Conservation (phyloP, 2,888 invertebrate species). For the Eupithecia pulchellata region DNA sequence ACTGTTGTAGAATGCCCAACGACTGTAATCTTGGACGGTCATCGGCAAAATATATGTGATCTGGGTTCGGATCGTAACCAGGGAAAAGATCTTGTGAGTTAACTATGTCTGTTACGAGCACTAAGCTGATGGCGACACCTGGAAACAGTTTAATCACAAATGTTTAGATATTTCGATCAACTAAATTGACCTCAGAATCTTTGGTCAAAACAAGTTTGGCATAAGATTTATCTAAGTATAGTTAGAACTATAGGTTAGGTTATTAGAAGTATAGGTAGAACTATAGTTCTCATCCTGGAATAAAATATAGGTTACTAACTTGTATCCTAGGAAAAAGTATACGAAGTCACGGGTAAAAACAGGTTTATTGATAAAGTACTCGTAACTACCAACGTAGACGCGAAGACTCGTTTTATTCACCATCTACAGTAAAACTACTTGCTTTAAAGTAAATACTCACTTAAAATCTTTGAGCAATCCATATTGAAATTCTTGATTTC, state of each 20-base stretch:
- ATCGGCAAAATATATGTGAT: constrained; percentile 32
- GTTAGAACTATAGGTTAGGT: too few species aligned
- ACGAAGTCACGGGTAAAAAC: neutral
- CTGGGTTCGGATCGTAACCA: constrained; percentile 19
- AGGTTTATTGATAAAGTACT: neutral
- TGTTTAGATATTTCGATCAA: neutral
- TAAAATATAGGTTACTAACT: too few species aligned
- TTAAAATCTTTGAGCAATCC: constrained; percentile 13
- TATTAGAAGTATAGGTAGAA: too few species aligned
- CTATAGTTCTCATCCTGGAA: too few species aligned
- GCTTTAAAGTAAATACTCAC: constrained; percentile 9
- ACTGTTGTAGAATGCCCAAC: neutral
- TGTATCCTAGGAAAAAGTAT: neutral
- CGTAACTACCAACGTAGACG: neutral
- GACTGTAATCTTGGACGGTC: constrained; percentile 14
- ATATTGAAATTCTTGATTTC: constrained; percentile 7
- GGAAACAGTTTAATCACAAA: neutral
- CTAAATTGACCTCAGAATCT: too few species aligned
- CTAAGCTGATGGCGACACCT: constrained; percentile 17
- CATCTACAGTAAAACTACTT: neutral
- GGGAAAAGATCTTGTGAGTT: constrained; percentile 17
- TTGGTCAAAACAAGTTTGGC: too few species aligned
- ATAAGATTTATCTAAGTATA: too few species aligned
- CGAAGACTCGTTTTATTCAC: neutral
- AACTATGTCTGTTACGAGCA: constrained; percentile 5